Base-by-base conservation (phyloP, 2,888 invertebrate species). In the Galerucella calmariensis region DNA sequence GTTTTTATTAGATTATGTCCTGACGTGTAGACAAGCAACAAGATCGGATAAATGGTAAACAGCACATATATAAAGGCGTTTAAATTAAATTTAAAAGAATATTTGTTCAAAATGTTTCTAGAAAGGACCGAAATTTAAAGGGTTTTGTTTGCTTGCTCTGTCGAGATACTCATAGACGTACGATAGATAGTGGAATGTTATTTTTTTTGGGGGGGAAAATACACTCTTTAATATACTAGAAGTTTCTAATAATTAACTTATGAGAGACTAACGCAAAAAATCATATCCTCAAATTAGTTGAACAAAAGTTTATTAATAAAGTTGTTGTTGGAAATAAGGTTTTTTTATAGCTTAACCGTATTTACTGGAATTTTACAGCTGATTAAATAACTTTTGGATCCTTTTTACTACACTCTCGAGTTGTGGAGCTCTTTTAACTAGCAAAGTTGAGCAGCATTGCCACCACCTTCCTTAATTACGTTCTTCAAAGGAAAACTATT, bases 301-400 rank as follows among this genome's bases (percentile, higher is more conserved):
- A 44, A 56, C 14, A 51, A 72, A 69, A 75, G 61, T 75, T 75
- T 63, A 67, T 67, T 73, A 73, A 75, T 73, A 70, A 73, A 73
- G 73, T 66, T 69, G 73, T 73, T 56, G 61, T 75, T 66, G 69
- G 41, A 69, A 75, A 69, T 74, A 69, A 67, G 62, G 63, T 65
- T 75, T 67, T 27, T 67, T 79, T 69, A 78, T 75, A 73, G 69
- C 67, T 67, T 59, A 69, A 74, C 73, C 14, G 77, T 80, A 80
- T 81, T 81, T 78, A 78, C 79, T 73, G 78, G 75, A 77, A 81
- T 81, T 81, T 80, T 80, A 80, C 80, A 77, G 80, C 78, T 81
- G 80, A 81, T 80, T 79, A 81, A 81, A 79, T 76, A 73, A 76
- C 79, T 79, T 80, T 14, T 74, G 76, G 78, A 69, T 77, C 73